phyloP scores from a whole-genome alignment of 2,797 vertebrate genomes.

The Salmo trutta region DNA sequence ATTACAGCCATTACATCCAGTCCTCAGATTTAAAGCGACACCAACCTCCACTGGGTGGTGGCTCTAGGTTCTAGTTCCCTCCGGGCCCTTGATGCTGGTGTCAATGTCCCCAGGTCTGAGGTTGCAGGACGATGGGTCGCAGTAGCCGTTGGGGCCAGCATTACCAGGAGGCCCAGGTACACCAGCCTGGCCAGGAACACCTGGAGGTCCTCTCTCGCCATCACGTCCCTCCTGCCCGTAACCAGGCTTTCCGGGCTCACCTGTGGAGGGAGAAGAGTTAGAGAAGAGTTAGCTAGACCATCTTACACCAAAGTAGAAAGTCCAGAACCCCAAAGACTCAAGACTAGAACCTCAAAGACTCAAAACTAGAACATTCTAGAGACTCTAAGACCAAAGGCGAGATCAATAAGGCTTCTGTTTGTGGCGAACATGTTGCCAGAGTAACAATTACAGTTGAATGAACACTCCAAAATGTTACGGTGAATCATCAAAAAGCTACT shows the following conservation, averaged over 20 bases:
- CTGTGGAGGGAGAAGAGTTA: conserved; percentile 65
- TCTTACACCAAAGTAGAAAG: not conserved
- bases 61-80: conserved; percentile 56
- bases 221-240: conserved; percentile 92
- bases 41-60: conserved; percentile 5
- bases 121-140: conserved; percentile 92
- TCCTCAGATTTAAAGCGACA: not conserved
- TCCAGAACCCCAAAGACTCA: not conserved
- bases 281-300: not conserved
- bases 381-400: not conserved
- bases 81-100: conserved; percentile 80
- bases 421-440: too few relatives aligned
- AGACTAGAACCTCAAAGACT: too few relatives aligned
- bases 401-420: too few relatives aligned
- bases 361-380: not conserved
- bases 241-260: conserved; percentile 91
- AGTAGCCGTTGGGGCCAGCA: conserved; percentile 89
- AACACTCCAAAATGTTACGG: too few relatives aligned
- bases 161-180: conserved; percentile 90
- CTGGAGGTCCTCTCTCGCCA: conserved; percentile 86
- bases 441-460: too few relatives aligned
- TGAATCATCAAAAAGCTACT: too few relatives aligned
- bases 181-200: conserved; percentile 83
- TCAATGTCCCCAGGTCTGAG: conserved; percentile 79
- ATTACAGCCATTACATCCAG: not conserved